Evolutionary conservation across 2,113 vertebrate genomes (phyloP), one percentile per base, ranked within the genome.

Genomic region (Sinocyclocheilus grahami): DNA sequence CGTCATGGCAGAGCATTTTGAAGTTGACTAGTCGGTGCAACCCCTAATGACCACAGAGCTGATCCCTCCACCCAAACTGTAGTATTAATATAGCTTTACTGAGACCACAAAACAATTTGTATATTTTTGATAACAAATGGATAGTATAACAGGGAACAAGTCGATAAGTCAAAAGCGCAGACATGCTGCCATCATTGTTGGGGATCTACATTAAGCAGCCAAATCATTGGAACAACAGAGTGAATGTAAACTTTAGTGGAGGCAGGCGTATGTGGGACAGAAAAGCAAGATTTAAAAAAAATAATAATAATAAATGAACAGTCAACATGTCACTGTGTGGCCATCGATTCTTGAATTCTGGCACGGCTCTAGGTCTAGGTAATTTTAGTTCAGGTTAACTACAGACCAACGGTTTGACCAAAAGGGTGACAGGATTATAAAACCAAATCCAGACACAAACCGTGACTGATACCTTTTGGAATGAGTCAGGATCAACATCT

Each of bases 401-500:
- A 71, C 37, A 39, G 8, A 37, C 16, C 33, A 71, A 20, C 33
- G 20, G 22, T 37, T 71, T 20, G 30, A 39, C 33, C 67, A 71
- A 37, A 71, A 71, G 8, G 7, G 16, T 20, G 9, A 62, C 20
- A 3, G 7, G 30, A 20, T 3, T 1, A 37, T 20, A 71, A 39
- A 22, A 37, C 5, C 5, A 76, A 76, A 24, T 18, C 2, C 18
- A 58, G 33, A 13, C 39, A 81, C 33, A 65, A 82, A 48, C 4
- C 1, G 0, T 10, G 13, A 33, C 2, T 3, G 12, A 9, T 80
- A 90, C 89, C 87, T 90, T 90, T 1, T 88, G 79, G 83, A 84
- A 84, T 24, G 86, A 48, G 16, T 90, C 89, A 3, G 89, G 39
- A n/a, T 90, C 86, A 37, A 71, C 67, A 13, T 90, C 89, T 87